Conservation (phyloP, 2,888 invertebrate genomes). For the Trimorus sp. region DNA sequence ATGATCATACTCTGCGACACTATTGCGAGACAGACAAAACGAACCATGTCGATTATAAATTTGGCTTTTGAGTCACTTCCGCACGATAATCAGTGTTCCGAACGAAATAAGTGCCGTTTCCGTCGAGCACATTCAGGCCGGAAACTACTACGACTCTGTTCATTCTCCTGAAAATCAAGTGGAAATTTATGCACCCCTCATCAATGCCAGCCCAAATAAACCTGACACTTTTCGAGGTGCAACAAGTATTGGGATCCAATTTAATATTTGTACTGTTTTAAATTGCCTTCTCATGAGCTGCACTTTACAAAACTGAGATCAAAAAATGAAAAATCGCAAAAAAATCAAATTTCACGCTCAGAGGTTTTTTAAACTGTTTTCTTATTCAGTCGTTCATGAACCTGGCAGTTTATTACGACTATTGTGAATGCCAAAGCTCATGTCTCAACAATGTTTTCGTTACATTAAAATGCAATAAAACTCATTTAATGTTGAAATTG, state of each 20-base stretch:
- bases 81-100: constrained; percentile 60
- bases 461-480: constrained; percentile 37
- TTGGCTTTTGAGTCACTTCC: constrained; percentile 65
- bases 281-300: constrained; percentile 18
- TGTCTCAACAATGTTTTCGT: constrained; percentile 29
- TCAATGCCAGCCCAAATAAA: constrained; percentile 68
- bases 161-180: constrained; percentile 65
- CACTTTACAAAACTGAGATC: not conserved
- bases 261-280: constrained; percentile 22
- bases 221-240: constrained; percentile 70
- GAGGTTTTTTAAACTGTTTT: constrained; percentile 32
- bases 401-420: constrained; percentile 43
- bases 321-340: not conserved
- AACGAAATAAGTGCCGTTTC: constrained; percentile 70
- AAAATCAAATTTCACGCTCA: not conserved
- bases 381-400: constrained; percentile 34
- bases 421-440: constrained; percentile 36
- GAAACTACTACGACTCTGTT: constrained; percentile 68
- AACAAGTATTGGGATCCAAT: constrained; percentile 69
- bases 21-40: constrained; percentile 37
- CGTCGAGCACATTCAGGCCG: constrained; percentile 69
- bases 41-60: constrained; percentile 62
- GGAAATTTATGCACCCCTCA: constrained; percentile 72
- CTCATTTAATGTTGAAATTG: constrained; percentile 41
- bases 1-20: constrained; percentile 35